Evolutionary conservation across 1,140 invertebrate genomes (phyloP), one percentile per base, ranked within the genome.

Genomic region (Hyposmocoma kahamanoa): DNA sequence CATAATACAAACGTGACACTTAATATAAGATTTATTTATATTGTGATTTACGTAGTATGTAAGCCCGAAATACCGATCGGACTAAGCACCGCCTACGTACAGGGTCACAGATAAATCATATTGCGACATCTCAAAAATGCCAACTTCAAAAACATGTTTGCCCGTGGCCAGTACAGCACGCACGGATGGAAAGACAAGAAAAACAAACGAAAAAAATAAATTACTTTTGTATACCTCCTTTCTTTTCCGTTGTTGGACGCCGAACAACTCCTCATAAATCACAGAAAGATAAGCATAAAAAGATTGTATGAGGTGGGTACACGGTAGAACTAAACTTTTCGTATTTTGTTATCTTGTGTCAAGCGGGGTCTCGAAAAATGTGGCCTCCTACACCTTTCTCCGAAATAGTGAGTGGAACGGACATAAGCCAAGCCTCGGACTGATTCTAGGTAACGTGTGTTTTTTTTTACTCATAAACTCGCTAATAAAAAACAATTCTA

Each of bases 261-360:
- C 75, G 80, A 81, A 81, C 74, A 69, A 73, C 53, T 66, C n/a
- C n/a, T n/a, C 75, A 78, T 85, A 85, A 85, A 85, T 85, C 80
- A 82, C 80, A 79, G 72, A 81, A 81, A 85, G 82, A 85, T 85
- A 85, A 85, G 80, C 82, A 83, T 83, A 84, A 84, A 84, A 82
- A 84, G 78, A 84, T 82, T 82, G 82, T 83, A 85, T 83, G 76
- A 83, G 77, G 72, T 76, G 65, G 74, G 75, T 81, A 83, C 76
- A 77, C 79, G 74, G 82, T 82, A 79, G 82, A 85, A 80, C 71
- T 81, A 70, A 78, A 84, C 69, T 84, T 84, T 81, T 81, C 76
- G 76, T 82, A 81, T 81, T 84, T 75, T 59, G 71, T 77, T 82
- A 82, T 84, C 76, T 83, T 51, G 56, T n/a, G 65, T 79, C 67